Evolutionary conservation across 2,888 invertebrate species (phyloP), one percentile per base, ranked within the genome.

Genomic region (Drosophila siamana): DNA sequence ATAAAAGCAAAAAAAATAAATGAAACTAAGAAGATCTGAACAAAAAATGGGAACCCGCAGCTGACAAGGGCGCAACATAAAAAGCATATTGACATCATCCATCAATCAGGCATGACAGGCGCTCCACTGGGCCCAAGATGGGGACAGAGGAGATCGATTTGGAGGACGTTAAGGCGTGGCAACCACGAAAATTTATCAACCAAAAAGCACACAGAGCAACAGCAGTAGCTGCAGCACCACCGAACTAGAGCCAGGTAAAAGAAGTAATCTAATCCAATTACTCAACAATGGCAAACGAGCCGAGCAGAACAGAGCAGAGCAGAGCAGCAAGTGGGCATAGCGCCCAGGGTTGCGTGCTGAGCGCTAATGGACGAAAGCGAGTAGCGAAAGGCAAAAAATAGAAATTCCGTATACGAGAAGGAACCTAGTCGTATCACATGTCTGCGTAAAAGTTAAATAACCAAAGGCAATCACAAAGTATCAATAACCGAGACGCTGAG

Each of bases 241-340:
- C 51, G 44, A 11, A 47, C 19, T 50, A 33, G 52, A 13, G 56
- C 6, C 78, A 78, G 78, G 75, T 73, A 73, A 51, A 44, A 46
- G 62, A 67, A 71, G 88, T 89, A 89, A 89, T 88, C 86, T 89
- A 89, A 88, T 88, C 81, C 89, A 89, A 88, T 88, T 88, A 89
- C 83, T 76, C 86, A 80, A 87, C 85, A 85, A 82, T 84, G 89
- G 78, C 82, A 89, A 84, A 88, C 89, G 74, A 84, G 85, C 33
- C 3, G n/a, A 33, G 33, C 33, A 6, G 6, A 26, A 6, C 33
- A n/a, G n/a, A 33, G 33, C 33, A 6, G 6, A 26, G 26, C 26
- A 1, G 26, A 33, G 33, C 33, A 11, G n/a, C 24, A 26, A 13
- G 40, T 11, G 50, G 74, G 54, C 24, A 38, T 47, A 52, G 43